Conservation (phyloP, 2,888 invertebrate genomes). For the Mesodorylaimus sp. region DNA sequence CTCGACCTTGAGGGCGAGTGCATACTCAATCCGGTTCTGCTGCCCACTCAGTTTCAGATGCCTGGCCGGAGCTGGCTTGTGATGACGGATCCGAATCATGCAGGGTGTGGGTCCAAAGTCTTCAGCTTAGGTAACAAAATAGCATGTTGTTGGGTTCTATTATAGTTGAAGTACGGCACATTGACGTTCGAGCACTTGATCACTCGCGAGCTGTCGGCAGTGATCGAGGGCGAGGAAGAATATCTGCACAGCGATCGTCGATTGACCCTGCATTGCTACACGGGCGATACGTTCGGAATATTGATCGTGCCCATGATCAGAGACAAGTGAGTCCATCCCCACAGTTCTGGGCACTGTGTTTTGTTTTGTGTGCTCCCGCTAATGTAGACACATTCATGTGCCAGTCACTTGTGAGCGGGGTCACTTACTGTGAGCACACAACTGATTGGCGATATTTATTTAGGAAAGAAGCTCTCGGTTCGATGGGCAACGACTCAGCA, state of each 20-base stretch:
- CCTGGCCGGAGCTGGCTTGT: no score
- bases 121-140: not conserved
- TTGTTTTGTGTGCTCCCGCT: not conserved
- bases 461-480: conserved; percentile 92
- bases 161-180: conserved; percentile 25
- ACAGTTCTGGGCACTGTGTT: not conserved
- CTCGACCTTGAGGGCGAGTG: no score
- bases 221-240: conserved; percentile 16
- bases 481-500: conserved; percentile 98
- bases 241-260: conserved; percentile 50
- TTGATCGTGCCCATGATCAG: conserved; percentile 86
- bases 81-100: no score
- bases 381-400: not conserved
- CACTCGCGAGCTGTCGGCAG: conserved; percentile 16
- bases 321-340: conserved; percentile 50
- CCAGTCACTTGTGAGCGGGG: not conserved
- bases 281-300: conserved; percentile 81
- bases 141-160: conserved; percentile 3
- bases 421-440: not conserved
- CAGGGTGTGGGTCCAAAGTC: no score
- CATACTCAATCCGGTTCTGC: no score
- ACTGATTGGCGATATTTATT: conserved; percentile 15
- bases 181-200: conserved; percentile 27
- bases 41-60: no score
- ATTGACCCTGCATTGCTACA: conserved; percentile 74